Conservation (phyloP, 1,140 invertebrate species). For the Formica selysi region DNA sequence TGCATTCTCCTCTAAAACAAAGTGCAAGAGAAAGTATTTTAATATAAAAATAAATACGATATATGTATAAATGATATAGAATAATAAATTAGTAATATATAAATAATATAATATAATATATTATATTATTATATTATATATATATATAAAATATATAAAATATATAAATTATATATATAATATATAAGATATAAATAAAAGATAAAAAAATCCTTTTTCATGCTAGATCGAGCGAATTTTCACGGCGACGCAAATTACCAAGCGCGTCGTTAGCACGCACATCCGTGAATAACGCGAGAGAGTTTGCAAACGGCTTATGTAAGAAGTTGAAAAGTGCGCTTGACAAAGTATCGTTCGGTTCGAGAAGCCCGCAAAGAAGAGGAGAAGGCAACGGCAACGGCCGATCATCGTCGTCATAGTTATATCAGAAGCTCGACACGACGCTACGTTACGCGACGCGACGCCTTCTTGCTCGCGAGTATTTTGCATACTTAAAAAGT, state of each 20-base stretch:
- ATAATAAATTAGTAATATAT: too few relatives aligned
- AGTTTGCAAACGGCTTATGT: constrained; percentile 35
- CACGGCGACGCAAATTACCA: neutral
- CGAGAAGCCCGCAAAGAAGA: constrained; percentile 23
- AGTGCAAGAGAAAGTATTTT: neutral
- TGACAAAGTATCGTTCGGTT: constrained; percentile 14
- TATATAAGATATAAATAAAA: neutral
- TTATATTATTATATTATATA: too few relatives aligned
- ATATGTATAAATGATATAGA: too few relatives aligned
- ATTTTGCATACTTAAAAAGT: constrained; percentile 73
- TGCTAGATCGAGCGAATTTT: neutral
- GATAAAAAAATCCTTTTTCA: constrained; percentile 15
- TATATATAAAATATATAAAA: too few relatives aligned
- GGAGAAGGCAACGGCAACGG: neutral
- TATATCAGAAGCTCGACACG: constrained; percentile 53
- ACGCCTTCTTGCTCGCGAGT: constrained; percentile 30
- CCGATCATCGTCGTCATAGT: constrained; percentile 35
- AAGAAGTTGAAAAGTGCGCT: constrained; percentile 55
- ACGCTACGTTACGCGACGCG: constrained; percentile 1
- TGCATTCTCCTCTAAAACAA: neutral
- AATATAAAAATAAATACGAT: neutral
- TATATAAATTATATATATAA: too few relatives aligned
- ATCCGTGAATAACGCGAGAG: constrained; percentile 40
- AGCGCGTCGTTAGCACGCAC: constrained; percentile 40
- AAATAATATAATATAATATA: too few relatives aligned